Percentiles rank a stretch among this genome's conserved stretches.
Conservation (phyloP, 2,888 invertebrate genomes). For the Drosophila yooni region DNA sequence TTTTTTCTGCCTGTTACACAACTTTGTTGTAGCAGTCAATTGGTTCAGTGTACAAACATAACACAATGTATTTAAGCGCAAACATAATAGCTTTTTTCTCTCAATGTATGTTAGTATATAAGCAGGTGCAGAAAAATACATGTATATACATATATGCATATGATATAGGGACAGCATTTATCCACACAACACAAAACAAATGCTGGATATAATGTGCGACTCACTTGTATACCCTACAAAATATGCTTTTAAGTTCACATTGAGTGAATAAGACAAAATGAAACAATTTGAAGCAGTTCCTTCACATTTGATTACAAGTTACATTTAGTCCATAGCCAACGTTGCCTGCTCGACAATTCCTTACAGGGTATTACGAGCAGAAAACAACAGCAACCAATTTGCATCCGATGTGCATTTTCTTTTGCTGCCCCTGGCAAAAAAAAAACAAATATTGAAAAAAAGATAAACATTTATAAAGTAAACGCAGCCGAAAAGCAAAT, state of each 20-base stretch:
- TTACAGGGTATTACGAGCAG: slow-evolving; percentile 22
- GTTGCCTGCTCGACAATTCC: too few species aligned
- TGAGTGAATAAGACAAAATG: neutral
- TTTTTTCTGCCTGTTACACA: neutral
- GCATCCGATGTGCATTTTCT: slow-evolving; percentile 61
- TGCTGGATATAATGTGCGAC: neutral
- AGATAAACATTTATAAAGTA: neutral
- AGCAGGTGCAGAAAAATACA: slow-evolving; percentile 8
- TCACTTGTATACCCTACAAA: slow-evolving; percentile 4
- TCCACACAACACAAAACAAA: too few species aligned
- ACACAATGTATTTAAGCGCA: neutral
- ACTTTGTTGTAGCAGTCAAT: neutral
- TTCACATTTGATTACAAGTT: neutral
- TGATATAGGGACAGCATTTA: slow-evolving; percentile 15
- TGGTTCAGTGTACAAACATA: neutral
- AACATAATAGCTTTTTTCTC: neutral
- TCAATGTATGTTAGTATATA: neutral
- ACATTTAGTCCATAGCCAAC: neutral
- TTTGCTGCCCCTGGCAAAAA: slow-evolving; percentile 24
- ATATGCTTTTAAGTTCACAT: neutral
- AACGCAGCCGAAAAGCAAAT: slow-evolving; percentile 36
- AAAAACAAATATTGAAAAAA: slow-evolving; percentile 4
- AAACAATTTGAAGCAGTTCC: neutral
- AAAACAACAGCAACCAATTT: slow-evolving; percentile 43
- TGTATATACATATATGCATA: neutral